A percentile compares a stretch with the other conserved stretches of the same genome.
Conservation (phyloP, 1,140 invertebrate species). For the Samia ricini region DNA sequence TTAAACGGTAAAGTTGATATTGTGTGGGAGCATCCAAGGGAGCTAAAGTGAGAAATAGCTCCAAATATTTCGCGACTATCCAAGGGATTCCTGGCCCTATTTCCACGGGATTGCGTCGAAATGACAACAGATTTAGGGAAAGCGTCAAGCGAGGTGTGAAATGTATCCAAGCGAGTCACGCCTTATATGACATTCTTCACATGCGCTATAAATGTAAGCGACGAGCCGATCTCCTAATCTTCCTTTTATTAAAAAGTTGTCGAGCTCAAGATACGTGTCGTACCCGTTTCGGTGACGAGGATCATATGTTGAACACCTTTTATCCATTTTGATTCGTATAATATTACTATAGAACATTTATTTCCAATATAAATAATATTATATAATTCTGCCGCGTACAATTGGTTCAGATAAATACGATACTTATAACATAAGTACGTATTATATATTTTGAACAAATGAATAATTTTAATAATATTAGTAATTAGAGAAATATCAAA, state of each 20-base stretch:
- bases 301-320: neutral
- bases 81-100: slow-evolving; percentile 64
- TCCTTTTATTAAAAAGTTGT: slow-evolving; percentile 73
- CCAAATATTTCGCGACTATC: slow-evolving; percentile 65
- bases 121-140: slow-evolving; percentile 75
- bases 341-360: neutral
- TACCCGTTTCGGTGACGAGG: neutral
- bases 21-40: slow-evolving; percentile 13
- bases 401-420: neutral
- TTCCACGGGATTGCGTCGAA: slow-evolving; percentile 63
- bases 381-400: neutral
- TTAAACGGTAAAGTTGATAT: slow-evolving; percentile 46
- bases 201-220: slow-evolving; percentile 61
- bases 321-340: neutral
- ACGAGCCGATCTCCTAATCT: slow-evolving; percentile 62
- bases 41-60: slow-evolving; percentile 63
- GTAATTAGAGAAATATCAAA: too few relatives aligned
- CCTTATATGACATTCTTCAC: slow-evolving; percentile 73
- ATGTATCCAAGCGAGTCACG: slow-evolving; percentile 64
- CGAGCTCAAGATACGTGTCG: slow-evolving; percentile 24
- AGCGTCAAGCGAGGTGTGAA: slow-evolving; percentile 73
- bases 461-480: too few relatives aligned
- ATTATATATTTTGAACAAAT: neutral
- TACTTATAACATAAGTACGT: neutral
- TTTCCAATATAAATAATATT: neutral